Conservation (phyloP, 2,888 invertebrate genomes). For the Limnephilus lunatus region DNA sequence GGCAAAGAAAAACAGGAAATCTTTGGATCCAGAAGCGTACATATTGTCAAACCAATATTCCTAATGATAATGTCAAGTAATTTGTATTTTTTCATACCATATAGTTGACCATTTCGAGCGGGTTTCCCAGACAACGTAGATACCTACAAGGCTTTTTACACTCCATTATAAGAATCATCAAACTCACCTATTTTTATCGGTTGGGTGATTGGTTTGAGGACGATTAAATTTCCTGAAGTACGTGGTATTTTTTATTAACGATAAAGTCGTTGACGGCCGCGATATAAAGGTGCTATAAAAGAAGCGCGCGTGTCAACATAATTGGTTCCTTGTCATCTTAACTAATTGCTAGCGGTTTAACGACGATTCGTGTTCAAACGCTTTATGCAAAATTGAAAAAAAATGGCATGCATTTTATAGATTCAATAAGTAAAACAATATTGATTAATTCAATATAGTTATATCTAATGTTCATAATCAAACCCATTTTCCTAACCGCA, state of each 20-base stretch:
- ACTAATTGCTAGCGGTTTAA: constrained; percentile 34
- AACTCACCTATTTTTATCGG: constrained; percentile 31
- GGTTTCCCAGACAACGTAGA: neutral
- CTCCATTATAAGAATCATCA: neutral
- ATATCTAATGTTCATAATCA: no score
- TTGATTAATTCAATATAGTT: no score
- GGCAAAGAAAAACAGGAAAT: no score
- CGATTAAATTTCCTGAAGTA: constrained; percentile 11
- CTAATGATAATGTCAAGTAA: no score
- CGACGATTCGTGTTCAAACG: neutral
- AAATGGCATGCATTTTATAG: no score
- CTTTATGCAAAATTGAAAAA: neutral
- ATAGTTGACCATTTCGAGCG: neutral
- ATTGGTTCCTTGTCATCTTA: constrained; percentile 16
- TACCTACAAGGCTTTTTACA: neutral
- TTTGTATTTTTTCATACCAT: neutral
- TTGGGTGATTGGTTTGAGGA: constrained; percentile 21
- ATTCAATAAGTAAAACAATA: no score
- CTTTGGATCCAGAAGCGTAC: no score
- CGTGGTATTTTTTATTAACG: constrained; percentile 40
- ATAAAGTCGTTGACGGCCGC: constrained; percentile 18
- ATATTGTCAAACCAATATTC: no score
- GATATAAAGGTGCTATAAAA: constrained; percentile 39
- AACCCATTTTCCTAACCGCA: no score
- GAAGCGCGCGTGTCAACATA: constrained; percentile 26